These are phyloP conservation scores for Enoplosus armatus DNA, from an alignment of 2,797 vertebrate genomes.

Conservation along the genomic window DNA sequence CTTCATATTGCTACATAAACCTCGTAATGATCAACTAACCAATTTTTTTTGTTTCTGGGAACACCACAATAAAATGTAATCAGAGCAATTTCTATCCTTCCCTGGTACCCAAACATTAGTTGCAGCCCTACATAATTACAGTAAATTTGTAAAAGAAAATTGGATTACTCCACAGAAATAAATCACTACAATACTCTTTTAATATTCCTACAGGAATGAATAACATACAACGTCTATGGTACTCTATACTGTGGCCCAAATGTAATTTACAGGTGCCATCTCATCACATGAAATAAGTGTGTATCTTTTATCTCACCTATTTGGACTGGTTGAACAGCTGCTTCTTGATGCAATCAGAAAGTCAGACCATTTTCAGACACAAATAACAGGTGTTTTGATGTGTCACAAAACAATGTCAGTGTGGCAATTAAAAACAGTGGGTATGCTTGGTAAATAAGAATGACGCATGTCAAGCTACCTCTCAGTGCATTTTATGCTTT, in stretches of 20 bases:
- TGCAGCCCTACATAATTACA: neutral
- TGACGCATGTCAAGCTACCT: neutral
- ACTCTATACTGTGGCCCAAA: neutral
- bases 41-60: too few species aligned
- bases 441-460: neutral
- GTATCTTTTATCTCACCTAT: too few species aligned
- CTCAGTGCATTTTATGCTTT: neutral
- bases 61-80: neutral
- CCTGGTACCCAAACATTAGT: neutral
- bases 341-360: neutral
- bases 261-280: neutral
- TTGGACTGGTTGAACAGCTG: neutral
- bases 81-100: neutral
- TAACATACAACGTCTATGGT: neutral
- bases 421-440: neutral
- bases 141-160: too few species aligned
- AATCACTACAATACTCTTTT: neutral
- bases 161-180: neutral
- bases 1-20: neutral
- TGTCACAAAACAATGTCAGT: neutral
- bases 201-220: neutral
- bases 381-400: neutral
- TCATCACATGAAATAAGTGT: neutral
- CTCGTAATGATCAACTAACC: too few species aligned
- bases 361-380: slow-evolving; percentile 2